A percentile compares a stretch with the other conserved stretches of the same genome.
These are phyloP conservation scores for Drosophila aldrichi DNA, from an alignment of 2,888 invertebrate genomes.

Conservation along the genomic window DNA sequence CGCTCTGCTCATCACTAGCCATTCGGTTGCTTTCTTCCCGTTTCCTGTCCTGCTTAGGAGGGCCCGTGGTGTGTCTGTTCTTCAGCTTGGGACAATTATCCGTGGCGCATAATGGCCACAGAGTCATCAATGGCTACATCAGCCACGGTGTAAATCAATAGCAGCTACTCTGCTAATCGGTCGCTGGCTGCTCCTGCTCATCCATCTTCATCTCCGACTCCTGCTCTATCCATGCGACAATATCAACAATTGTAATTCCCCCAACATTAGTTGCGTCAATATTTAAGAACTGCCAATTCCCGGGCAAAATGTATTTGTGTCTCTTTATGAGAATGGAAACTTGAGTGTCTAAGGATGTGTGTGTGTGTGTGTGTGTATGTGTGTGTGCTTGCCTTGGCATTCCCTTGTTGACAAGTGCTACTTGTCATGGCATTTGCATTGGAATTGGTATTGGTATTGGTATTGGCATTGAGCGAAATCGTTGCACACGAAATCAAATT, in stretches of 20 bases:
- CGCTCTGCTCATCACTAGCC: conserved; percentile 1
- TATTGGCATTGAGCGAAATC: conserved; percentile 51
- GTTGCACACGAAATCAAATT: conserved; percentile 56
- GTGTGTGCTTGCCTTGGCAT: conserved; percentile 41
- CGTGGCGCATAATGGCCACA: conserved; percentile 25
- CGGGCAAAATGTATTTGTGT: conserved; percentile 17
- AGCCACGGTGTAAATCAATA: conserved; percentile 26
- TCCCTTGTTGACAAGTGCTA: conserved; percentile 48
- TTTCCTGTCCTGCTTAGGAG: neutral
- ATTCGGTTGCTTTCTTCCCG: neutral
- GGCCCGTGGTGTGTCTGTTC: conserved; percentile 18
- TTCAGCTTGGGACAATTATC: conserved; percentile 52
- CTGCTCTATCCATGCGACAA: conserved; percentile 16
- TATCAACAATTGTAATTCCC: conserved; percentile 43
- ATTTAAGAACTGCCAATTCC: conserved; percentile 49
- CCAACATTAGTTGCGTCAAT: conserved; percentile 61
- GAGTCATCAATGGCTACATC: conserved; percentile 19
- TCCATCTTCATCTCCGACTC: neutral
- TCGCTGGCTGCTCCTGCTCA: conserved; percentile 17
- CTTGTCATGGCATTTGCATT: conserved; percentile 13
- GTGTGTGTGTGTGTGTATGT: conserved; percentile 19
- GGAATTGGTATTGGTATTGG: conserved; percentile 38
- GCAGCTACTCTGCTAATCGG: conserved; percentile 25
- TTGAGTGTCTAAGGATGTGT: neutral
- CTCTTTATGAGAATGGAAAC: conserved; percentile 7